phyloP scores from a whole-genome alignment of 2,888 invertebrate genomes.

The Eilema griseolum region DNA sequence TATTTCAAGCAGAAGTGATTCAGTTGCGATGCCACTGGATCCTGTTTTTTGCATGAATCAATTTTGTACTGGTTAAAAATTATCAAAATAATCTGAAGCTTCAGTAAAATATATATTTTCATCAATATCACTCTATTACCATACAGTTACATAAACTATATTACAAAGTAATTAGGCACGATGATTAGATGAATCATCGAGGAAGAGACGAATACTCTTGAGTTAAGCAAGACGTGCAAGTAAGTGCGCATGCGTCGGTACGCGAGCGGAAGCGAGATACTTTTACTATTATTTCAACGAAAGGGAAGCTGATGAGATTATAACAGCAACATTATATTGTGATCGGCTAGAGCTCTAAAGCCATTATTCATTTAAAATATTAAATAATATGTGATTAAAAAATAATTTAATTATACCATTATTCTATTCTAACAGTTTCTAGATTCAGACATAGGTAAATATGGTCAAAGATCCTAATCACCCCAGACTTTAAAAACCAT shows the following conservation, averaged over 20 bases:
- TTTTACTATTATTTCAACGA: constrained; percentile 68
- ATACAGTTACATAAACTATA: constrained; percentile 5
- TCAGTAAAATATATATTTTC: not conserved
- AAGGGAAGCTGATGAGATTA: constrained; percentile 69
- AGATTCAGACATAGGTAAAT: too few relatives aligned
- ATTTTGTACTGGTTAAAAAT: not conserved
- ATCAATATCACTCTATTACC: not conserved
- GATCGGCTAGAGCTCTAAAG: constrained; percentile 38
- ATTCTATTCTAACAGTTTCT: too few relatives aligned
- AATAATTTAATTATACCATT: not conserved
- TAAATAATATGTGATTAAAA: not conserved
- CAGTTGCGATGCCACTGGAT: not conserved
- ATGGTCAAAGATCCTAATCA: too few relatives aligned
- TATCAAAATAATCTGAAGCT: not conserved
- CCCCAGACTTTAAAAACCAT: too few relatives aligned
- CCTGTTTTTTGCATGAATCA: not conserved
- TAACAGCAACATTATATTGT: constrained; percentile 58
- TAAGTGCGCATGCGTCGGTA: constrained; percentile 32
- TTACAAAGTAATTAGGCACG: constrained; percentile 11
- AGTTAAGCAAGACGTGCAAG: constrained; percentile 35
- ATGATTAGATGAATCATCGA: constrained; percentile 23
- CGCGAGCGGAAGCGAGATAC: constrained; percentile 61
- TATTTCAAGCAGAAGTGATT: too few relatives aligned
- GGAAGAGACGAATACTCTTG: constrained; percentile 33
- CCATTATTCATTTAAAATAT: not conserved